Percentiles rank a stretch among this genome's conserved stretches.
These are phyloP conservation scores for Folsomia candida DNA, from an alignment of 2,888 invertebrate species.

Conservation along the genomic window DNA sequence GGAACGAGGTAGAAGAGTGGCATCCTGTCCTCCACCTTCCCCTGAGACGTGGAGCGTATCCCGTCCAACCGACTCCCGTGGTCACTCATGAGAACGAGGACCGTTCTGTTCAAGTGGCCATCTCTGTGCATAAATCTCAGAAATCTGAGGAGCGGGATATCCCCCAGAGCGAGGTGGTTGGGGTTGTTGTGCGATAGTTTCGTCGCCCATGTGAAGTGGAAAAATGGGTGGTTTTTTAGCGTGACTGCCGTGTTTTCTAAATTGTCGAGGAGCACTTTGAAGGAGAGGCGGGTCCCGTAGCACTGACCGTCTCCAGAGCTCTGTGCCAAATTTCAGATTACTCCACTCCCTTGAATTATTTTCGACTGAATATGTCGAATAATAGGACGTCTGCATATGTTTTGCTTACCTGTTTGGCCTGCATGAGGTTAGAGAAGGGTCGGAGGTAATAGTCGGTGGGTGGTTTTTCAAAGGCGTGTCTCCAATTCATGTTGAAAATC, in stretches of 20 bases:
- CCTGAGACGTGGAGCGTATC: constrained; percentile 77
- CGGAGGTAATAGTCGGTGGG: constrained; percentile 84
- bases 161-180: constrained; percentile 73
- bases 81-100: constrained; percentile 74
- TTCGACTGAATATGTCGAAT: constrained; percentile 53
- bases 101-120: constrained; percentile 65
- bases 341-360: no score
- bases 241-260: constrained; percentile 63
- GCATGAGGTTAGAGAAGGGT: constrained; percentile 64
- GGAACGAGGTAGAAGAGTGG: constrained; percentile 73
- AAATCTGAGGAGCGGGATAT: constrained; percentile 63
- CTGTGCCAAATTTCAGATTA: no score
- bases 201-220: constrained; percentile 81
- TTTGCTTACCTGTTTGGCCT: constrained; percentile 57
- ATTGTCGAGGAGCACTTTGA: constrained; percentile 70
- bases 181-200: constrained; percentile 80
- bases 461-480: constrained; percentile 69
- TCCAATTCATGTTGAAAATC: constrained; percentile 74
- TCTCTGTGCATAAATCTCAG: constrained; percentile 60
- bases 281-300: constrained; percentile 61
- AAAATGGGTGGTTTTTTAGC: constrained; percentile 63
- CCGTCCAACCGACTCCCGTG: constrained; percentile 86
- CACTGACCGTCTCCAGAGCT: constrained; percentile 68
- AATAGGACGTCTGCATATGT: background rate
- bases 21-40: constrained; percentile 75